phyloP scores from a whole-genome alignment of 2,113 vertebrate species.

The Perccottus glenii region DNA sequence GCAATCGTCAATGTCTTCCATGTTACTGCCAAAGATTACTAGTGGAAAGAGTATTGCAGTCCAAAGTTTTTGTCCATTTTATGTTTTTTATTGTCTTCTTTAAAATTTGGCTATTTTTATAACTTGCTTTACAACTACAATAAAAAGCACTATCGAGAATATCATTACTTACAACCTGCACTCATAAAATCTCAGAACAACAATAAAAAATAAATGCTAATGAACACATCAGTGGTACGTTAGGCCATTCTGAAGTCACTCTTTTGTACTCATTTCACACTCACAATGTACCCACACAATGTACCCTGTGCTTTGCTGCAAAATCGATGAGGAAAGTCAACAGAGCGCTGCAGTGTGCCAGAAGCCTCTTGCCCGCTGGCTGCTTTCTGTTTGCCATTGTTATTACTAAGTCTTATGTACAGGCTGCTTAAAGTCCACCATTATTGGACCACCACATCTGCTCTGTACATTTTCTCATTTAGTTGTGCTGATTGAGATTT shows the following conservation, averaged over 20 bases:
- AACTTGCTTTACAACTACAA: background rate
- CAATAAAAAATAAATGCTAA: background rate
- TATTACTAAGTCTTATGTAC: background rate
- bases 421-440: background rate
- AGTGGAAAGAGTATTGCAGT: too few relatives aligned
- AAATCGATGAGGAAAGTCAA: constrained; percentile 66
- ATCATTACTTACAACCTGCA: background rate
- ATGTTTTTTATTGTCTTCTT: background rate
- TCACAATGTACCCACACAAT: constrained; percentile 2
- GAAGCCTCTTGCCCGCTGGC: constrained; percentile 21
- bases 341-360: constrained; percentile 53
- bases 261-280: constrained; percentile 9
- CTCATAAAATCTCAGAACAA: background rate
- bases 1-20: too few relatives aligned
- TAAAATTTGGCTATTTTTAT: background rate
- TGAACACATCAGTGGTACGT: background rate
- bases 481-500: too few relatives aligned
- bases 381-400: constrained; percentile 53
- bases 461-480: background rate
- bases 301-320: constrained; percentile 31
- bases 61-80: background rate
- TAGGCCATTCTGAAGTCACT: constrained; percentile 2
- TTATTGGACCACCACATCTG: background rate
- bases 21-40: too few relatives aligned
- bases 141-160: background rate